Evolutionary conservation across 2,888 invertebrate genomes (phyloP), one percentile per base, ranked within the genome.

Genomic region (Argyresthia albistria): DNA sequence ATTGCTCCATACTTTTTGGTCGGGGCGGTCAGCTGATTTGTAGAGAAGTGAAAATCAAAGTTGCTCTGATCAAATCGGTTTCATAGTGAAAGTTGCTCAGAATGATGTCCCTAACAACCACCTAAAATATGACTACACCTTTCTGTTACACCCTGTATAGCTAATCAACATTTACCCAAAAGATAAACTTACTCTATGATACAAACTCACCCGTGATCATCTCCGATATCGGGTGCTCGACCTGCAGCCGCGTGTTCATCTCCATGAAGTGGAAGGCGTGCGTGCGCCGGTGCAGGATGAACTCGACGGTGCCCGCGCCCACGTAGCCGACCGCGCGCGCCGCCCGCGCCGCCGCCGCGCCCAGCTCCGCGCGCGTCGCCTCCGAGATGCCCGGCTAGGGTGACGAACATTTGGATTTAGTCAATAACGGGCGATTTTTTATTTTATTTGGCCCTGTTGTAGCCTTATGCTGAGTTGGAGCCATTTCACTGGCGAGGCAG

Each of bases 191-290:
- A 6, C n/a, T 39, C n/a, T 39, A 39, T 6, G 39, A 39, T 39
- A 1, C 8, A 93, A 6, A 52, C 58, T 57, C 52, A 80, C 93
- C 95, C 43, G 99, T 99, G 46, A 99, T 96, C 93, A 98, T 98
- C 87, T 99, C 99, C 0, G 98, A 96, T 55, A 99, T 93, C 0
- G 98, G 97, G 89, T 98, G 98, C 71, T 98, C 98, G 0, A 98
- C 97, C 78, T 97, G 97, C 36, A 97, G 84, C 43, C 99, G 89
- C 0, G 99, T 99, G 79, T 99, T 99, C 99, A 99, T 99, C 89
- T 99, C 99, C 99, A 99, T 99, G 74, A 99, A 99, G 83, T 96
- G 97, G 75, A 99, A 99, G 56, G 93, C 93, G 59, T 96, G 92
- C 46, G 93, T 92, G 53, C 89, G 86, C 52, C 93, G 90, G 73